Percentiles rank a stretch among this genome's conserved stretches.
These are phyloP conservation scores for Aurelia aurita complex sp. Pacific DNA, from an alignment of 30 jellyfish, hydroid and myxozoan species.

Conservation along the genomic window DNA sequence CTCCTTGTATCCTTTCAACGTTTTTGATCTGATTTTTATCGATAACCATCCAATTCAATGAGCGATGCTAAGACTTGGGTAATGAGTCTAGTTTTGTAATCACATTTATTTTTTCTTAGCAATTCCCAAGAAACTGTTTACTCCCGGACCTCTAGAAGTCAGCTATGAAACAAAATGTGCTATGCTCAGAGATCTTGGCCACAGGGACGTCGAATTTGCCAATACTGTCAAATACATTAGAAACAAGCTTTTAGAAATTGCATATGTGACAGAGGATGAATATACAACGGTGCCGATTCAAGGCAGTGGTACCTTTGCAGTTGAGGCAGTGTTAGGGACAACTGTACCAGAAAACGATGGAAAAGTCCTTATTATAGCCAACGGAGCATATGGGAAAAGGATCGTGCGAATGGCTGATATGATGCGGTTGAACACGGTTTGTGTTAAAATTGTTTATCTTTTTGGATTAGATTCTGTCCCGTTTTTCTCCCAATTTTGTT, in stretches of 20 bases:
- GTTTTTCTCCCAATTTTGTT: no score
- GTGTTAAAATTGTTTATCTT: background rate
- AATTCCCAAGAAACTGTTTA: constrained; percentile 63
- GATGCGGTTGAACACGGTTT: constrained; percentile 70
- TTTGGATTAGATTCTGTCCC: no score
- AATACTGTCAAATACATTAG: constrained; percentile 75
- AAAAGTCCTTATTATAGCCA: constrained; percentile 57
- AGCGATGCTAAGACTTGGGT: no score
- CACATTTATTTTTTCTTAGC: background rate
- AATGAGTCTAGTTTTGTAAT: no score
- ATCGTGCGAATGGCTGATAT: constrained; percentile 77
- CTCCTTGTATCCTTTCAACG: no score
- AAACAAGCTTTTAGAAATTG: constrained; percentile 64
- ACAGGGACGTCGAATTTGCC: constrained; percentile 80
- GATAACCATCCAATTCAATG: no score
- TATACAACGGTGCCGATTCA: constrained; percentile 83
- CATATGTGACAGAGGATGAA: constrained; percentile 57
- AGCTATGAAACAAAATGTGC: constrained; percentile 88
- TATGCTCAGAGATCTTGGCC: constrained; percentile 90
- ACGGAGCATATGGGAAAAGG: constrained; percentile 93
- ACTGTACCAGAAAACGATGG: constrained; percentile 82
- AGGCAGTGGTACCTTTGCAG: constrained; percentile 96
- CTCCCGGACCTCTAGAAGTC: constrained; percentile 98
- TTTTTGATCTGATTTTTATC: no score
- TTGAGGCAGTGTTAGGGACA: constrained; percentile 86